Evolutionary conservation across 2,888 invertebrate genomes (phyloP), one percentile per base, ranked within the genome.

Genomic region (Microdon myrmicae): DNA sequence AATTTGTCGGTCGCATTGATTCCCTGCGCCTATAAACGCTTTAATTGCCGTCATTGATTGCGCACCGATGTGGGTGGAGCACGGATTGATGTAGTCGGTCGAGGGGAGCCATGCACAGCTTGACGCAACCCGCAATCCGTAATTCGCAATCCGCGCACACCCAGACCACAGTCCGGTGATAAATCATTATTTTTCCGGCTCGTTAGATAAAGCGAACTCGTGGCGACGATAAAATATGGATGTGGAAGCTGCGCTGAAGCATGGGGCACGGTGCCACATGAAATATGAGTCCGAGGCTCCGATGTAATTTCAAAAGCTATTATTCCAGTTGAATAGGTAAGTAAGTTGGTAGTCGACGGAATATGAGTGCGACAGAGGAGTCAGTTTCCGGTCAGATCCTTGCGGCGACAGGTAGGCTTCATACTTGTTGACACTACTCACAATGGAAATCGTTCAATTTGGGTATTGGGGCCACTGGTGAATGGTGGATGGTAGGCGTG

Each of bases 201-300:
- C 38, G 48, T 48, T 48, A 38, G 38, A 48, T 48, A 48, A 48
- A 48, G 39, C 38, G 48, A 38, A 39, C 48, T 31, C 38, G 32
- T 25, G 48, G 38, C 31, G 38, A 38, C 48, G 31, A 38, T 48
- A 38, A 38, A 48, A 48, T 48, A 48, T 48, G 48, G 31, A 48
- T 48, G 48, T 38, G 38, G 38, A 38, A 39, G 25, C 38, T 28
- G 13, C 29, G 38, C 22, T 47, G 28, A 35, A 45, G 26, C 28
- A 32, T 29, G 37, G 9, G 20, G 28, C 10, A 47, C 20, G 34
- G 48, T 12, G 23, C 29, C 17, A 25, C 17, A 22, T 48, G 48
- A 48, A 38, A 48, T 31, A 31, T 38, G 38, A 17, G 31, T 23
- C 25, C 22, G 25, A 31, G 8, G 16, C 17, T n/a, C 31, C 38